phyloP scores from a whole-genome alignment of 1,140 invertebrate species.

The Aricia agestis region DNA sequence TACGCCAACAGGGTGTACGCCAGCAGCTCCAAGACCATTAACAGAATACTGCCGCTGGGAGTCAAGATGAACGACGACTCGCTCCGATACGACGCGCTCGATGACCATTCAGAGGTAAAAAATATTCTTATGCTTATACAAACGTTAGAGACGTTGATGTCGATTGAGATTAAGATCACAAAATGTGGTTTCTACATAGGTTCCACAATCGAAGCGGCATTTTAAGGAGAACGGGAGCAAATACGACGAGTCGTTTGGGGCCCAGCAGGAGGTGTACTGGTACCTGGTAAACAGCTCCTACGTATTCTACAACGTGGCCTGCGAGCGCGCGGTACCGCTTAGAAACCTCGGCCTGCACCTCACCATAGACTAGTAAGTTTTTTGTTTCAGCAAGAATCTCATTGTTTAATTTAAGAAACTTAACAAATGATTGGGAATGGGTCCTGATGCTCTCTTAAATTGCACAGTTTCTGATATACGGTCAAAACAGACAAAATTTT shows the following conservation, averaged over 20 bases:
- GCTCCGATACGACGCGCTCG: conserved; percentile 37
- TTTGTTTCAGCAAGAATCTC: background rate
- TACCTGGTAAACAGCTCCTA: conserved; percentile 51
- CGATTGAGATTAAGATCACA: too few relatives aligned
- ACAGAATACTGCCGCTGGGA: conserved; percentile 52
- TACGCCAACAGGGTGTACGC: conserved; percentile 64
- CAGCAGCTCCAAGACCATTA: conserved; percentile 41
- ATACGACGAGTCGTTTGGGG: conserved; percentile 39
- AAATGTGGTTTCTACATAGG: conserved; percentile 32
- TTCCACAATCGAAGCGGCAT: conserved; percentile 52
- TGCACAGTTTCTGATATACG: too few relatives aligned
- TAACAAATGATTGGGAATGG: background rate
- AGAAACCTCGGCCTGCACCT: conserved; percentile 42
- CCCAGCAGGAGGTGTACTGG: conserved; percentile 49
- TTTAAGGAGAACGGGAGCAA: conserved; percentile 35
- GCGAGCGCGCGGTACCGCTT: conserved; percentile 50
- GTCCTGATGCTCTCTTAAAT: too few relatives aligned
- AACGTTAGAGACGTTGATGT: background rate
- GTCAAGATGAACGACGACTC: conserved; percentile 45
- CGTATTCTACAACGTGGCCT: conserved; percentile 63
- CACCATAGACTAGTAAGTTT: conserved; percentile 45
- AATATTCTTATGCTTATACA: conserved; percentile 24
- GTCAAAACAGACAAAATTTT: too few relatives aligned
- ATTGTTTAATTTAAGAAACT: background rate
- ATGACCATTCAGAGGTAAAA: conserved; percentile 42